Evolutionary conservation across 2,797 vertebrate species (phyloP).

Genomic region (Phrynocephalus guinanensis): DNA sequence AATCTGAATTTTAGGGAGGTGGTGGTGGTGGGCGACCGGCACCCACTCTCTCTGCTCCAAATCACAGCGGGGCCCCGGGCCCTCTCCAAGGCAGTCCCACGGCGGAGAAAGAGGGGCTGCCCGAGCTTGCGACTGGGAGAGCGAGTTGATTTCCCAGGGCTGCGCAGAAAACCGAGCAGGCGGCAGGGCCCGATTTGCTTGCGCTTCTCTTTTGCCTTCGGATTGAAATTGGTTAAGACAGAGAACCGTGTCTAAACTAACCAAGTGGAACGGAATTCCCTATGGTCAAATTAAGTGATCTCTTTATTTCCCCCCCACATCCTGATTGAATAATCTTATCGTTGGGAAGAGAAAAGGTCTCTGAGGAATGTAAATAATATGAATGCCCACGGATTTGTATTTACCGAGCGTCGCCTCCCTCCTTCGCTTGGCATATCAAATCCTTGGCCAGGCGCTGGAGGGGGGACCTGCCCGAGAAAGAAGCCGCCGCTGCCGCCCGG

Average conservation of each 20-base stretch:
- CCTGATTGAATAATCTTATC: slow-evolving; percentile 87
- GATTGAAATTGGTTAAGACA: slow-evolving; percentile 85
- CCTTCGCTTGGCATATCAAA: slow-evolving; percentile 86
- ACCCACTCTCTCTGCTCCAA: too few relatives aligned
- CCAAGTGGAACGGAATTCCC: slow-evolving; percentile 87
- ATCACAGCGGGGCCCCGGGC: background rate
- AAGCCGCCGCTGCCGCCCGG: too few relatives aligned
- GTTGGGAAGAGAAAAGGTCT: slow-evolving; percentile 84
- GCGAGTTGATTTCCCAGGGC: background rate
- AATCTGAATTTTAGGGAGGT: too few relatives aligned
- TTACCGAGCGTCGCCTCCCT: slow-evolving; percentile 86
- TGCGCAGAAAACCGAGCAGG: background rate
- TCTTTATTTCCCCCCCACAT: slow-evolving; percentile 81
- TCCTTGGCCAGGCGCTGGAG: slow-evolving; percentile 76
- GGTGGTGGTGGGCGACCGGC: too few relatives aligned
- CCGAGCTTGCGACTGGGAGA: too few relatives aligned
- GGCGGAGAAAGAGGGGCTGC: background rate
- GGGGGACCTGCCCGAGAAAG: slow-evolving; percentile 27
- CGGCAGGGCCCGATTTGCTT: slow-evolving; percentile 68
- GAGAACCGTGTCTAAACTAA: slow-evolving; percentile 82
- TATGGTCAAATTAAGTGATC: slow-evolving; percentile 82
- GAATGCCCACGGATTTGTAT: slow-evolving; percentile 93
- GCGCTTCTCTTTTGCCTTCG: slow-evolving; percentile 72
- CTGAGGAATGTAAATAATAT: slow-evolving; percentile 90
- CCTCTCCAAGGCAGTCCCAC: background rate